Conservation (phyloP, 2,113 vertebrate species). For the Cygnus atratus region DNA sequence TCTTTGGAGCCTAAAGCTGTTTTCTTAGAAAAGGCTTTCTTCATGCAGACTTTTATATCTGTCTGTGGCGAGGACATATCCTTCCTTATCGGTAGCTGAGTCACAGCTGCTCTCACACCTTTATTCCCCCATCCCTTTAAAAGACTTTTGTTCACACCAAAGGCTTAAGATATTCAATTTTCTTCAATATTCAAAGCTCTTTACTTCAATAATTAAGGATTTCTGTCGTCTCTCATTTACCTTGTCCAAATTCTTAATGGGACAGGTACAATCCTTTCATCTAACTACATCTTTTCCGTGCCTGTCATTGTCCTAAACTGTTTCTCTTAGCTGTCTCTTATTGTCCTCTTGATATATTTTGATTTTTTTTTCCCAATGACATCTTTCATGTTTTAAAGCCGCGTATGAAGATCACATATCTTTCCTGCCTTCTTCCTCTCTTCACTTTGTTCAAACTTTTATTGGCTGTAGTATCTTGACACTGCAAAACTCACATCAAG, state of each 20-base stretch:
- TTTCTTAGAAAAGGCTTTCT: background rate
- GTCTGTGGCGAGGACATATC: background rate
- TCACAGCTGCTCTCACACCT: background rate
- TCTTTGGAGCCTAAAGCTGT: background rate
- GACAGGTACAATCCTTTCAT: background rate
- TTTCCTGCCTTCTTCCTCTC: background rate
- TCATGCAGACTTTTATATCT: background rate
- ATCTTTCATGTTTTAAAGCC: background rate
- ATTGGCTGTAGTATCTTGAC: background rate
- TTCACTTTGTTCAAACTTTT: background rate
- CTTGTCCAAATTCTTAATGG: background rate
- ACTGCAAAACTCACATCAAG: background rate
- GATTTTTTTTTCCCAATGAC: rapidly evolving
- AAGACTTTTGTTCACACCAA: background rate
- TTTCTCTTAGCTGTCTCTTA: background rate
- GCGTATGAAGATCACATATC: background rate
- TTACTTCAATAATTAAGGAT: background rate
- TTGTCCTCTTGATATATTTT: background rate
- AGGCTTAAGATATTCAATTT: background rate
- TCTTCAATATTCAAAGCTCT: background rate
- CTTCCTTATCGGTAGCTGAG: background rate
- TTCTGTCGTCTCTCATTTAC: background rate
- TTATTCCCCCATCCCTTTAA: background rate
- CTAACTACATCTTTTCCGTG: background rate
- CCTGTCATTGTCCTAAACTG: background rate